Base-by-base conservation (phyloP, 2,888 invertebrate genomes). In the Parnassius orleans region DNA sequence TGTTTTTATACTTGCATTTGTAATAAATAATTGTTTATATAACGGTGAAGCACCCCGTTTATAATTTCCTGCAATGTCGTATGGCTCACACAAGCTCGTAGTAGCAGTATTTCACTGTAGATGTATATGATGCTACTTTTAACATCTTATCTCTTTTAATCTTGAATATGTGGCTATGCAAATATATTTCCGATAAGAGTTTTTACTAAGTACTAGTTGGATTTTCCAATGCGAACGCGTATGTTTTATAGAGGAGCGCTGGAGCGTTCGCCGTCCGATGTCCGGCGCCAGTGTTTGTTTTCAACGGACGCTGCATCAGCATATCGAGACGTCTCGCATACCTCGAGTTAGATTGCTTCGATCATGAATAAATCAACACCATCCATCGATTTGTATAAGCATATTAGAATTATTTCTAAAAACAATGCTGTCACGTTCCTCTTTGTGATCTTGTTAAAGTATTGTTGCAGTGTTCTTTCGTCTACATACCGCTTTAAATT, bases 351-450 rank as follows among this genome's bases (percentile, higher is more conserved):
- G 78, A 77, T 78, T 73, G 69, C 62, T 57, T 63, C 65, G 63
- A 71, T 69, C 79, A 79, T 83, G 82, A 83, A 84, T 85, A 80
- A 81, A 76, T 78, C 79, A 80, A 75, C 70, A 60, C 63, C 66
- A 65, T 65, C 68, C 68, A 72, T 72, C 65, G 63, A 66, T 66
- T 69, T 69, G 71, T 69, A 70, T 66, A 43, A 42, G 51, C 51
- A 51, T 58, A 59, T 59, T 58, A 47, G 58, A 54, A 55, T 58
- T 63, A 63, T 61, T 15, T 61, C 60, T 55, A 55, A 57, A 61
- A 53, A 9, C 53, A 52, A 62, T 43, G 61, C 11, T 15, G 42
- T 48, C 57, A 47, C 10, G 15, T 42, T 50, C 15, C 33, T 42
- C 1, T 54, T 43, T 48, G 41, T 7, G 7, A 14, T 42, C 47